Base-by-base conservation (phyloP, 2,888 invertebrate genomes). In the Incurvaria masculella region DNA sequence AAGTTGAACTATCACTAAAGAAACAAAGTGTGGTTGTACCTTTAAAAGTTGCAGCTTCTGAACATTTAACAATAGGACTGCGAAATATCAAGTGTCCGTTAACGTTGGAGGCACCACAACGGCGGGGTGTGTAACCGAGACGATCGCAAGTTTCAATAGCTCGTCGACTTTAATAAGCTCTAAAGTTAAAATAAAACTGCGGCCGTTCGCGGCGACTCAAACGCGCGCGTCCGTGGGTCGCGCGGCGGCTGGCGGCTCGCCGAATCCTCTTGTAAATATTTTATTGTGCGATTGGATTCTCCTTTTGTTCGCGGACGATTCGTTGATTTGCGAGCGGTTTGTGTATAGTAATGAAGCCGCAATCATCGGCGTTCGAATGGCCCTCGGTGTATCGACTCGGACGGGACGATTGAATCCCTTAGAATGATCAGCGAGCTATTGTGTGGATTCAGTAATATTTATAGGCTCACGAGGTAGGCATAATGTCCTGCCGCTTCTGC, bases 341-440 rank as follows among this genome's bases (percentile, higher is more conserved):
- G 16, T 20, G 43, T 43, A 43, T 43, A 26, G 43, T 43, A 43
- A 43, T 43, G 43, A 43, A 43, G 21, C 23, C 23, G 43, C 43
- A 21, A 42, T 43, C 23, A 18, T 16, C 16, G 26, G 10, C 33
- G 33, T 33, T n/a, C n/a, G n/a, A n/a, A n/a, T n/a, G n/a, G n/a
- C n/a, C n/a, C n/a, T n/a, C n/a, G n/a, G 5, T 6, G 23, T 23
- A 23, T 4, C 23, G 23, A 4, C 10, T 23, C 33, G 33, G 33
- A 33, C 33, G 14, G 33, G 11, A n/a, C n/a, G n/a, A n/a, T n/a
- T n/a, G n/a, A n/a, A n/a, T n/a, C n/a, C n/a, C 14, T 33, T 33
- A 33, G 33, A 33, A 33, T 14, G 33, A 33, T 33, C 11, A 33
- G n/a, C 14, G 33, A 33, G 14, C 33, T n/a, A 14, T 33, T 33